Evolutionary conservation across 2,888 invertebrate species (phyloP).

Genomic region (Chymomyza caudatula): DNA sequence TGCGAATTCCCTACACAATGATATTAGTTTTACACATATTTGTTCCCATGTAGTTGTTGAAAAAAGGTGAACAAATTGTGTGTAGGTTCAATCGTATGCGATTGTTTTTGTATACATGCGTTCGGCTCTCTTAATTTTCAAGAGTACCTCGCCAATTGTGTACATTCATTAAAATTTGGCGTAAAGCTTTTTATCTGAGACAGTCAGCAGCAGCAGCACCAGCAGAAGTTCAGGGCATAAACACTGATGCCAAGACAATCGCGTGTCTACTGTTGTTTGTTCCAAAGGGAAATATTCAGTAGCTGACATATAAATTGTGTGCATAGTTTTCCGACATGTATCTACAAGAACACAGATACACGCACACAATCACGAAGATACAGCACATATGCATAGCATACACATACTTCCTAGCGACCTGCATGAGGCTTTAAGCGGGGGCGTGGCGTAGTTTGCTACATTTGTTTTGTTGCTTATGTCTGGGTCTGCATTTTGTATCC

Average conservation of each 20-base stretch:
- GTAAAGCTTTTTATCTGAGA: constrained; percentile 70
- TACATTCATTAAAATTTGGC: constrained; percentile 65
- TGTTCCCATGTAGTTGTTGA: too few relatives aligned
- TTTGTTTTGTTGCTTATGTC: constrained; percentile 15
- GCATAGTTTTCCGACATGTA: constrained; percentile 5
- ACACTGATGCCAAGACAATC: constrained; percentile 42
- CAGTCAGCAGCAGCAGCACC: constrained; percentile 51
- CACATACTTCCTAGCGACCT: constrained; percentile 29
- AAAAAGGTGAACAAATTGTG: too few relatives aligned
- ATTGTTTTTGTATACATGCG: not conserved
- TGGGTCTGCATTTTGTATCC: constrained; percentile 12
- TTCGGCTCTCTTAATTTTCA: not conserved
- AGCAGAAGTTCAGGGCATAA: not conserved
- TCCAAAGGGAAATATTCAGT: constrained; percentile 4
- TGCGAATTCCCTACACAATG: too few relatives aligned
- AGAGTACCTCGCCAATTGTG: constrained; percentile 26
- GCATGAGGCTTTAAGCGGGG: constrained; percentile 2
- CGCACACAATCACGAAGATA: too few relatives aligned
- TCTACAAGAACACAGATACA: too few relatives aligned
- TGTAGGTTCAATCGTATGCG: too few relatives aligned
- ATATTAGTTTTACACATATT: too few relatives aligned
- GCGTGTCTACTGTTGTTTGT: constrained; percentile 64
- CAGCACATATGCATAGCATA: constrained; percentile 46
- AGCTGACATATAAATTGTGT: constrained; percentile 11
- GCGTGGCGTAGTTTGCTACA: constrained; percentile 12